These are phyloP conservation scores for Melieria picta DNA, from an alignment of 2,888 invertebrate genomes.

Conservation along the genomic window DNA sequence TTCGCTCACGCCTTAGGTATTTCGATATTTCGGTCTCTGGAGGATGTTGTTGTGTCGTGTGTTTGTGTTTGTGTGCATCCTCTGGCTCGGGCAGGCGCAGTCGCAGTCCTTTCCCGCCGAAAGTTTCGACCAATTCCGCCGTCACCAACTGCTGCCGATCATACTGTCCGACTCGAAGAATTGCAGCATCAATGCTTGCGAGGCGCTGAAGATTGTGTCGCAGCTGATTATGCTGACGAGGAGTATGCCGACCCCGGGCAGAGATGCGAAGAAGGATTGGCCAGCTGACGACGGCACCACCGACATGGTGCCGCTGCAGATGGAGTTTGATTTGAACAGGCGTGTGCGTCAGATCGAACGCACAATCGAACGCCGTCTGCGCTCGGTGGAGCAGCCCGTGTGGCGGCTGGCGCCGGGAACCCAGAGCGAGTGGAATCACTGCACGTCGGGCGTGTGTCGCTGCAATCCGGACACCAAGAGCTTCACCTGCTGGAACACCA, in stretches of 20 bases:
- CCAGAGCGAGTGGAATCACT: slow-evolving; percentile 70
- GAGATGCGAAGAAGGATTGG: no score
- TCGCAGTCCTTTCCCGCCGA: slow-evolving; percentile 31
- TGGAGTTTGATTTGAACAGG: slow-evolving; percentile 46
- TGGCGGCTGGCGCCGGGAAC: slow-evolving; percentile 70
- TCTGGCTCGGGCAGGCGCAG: neutral
- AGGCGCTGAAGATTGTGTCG: slow-evolving; percentile 64
- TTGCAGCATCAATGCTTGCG: slow-evolving; percentile 68
- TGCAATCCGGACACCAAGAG: slow-evolving; percentile 74
- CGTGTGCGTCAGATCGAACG: slow-evolving; percentile 69
- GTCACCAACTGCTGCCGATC: slow-evolving; percentile 52
- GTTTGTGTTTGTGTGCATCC: neutral
- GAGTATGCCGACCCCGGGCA: neutral
- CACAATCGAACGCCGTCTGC: slow-evolving; percentile 71
- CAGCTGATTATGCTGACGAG: slow-evolving; percentile 54
- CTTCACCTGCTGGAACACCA: slow-evolving; percentile 73
- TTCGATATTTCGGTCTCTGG: neutral
- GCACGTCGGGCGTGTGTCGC: slow-evolving; percentile 73
- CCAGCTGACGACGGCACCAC: no score
- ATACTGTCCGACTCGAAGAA: slow-evolving; percentile 50
- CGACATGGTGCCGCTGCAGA: no score
- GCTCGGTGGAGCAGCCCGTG: slow-evolving; percentile 75
- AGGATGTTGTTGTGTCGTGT: slow-evolving; percentile 14
- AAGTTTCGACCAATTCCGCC: slow-evolving; percentile 55
- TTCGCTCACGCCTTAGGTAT: neutral